Conservation (phyloP, 2,797 vertebrate species). For the Phyllotis vaccarum region DNA sequence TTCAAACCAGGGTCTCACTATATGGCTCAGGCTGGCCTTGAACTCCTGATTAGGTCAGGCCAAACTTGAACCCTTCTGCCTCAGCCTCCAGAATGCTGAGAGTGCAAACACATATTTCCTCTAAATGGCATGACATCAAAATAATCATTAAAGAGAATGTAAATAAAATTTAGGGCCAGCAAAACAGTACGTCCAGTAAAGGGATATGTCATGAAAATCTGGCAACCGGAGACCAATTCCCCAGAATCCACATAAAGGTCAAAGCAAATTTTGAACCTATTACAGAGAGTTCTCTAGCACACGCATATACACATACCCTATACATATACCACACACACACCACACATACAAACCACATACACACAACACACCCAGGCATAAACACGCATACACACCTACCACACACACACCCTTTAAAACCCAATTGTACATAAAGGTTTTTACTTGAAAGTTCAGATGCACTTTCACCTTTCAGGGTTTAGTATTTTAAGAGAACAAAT, state of each 20-base stretch:
- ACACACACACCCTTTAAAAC: neutral
- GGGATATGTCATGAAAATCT: neutral
- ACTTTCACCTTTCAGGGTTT: neutral
- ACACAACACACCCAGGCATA: no score
- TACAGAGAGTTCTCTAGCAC: neutral
- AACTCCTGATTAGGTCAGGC: neutral
- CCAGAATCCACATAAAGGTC: neutral
- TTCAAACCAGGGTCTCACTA: neutral
- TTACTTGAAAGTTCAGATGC: slow-evolving; percentile 10
- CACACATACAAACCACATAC: no score
- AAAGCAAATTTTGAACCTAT: neutral
- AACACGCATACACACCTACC: neutral
- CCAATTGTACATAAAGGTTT: neutral
- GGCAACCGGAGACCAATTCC: neutral
- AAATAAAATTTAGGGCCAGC: neutral
- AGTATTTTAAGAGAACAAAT: slow-evolving; percentile 60
- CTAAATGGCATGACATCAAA: neutral
- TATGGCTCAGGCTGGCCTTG: neutral
- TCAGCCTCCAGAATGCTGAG: neutral
- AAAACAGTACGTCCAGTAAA: neutral
- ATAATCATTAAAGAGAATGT: neutral
- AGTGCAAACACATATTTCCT: neutral
- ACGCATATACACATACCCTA: neutral
- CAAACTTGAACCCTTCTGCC: neutral
- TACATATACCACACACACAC: no score